Evolutionary conservation across 2,797 vertebrate genomes (phyloP), one percentile per base, ranked within the genome.

Genomic region (Falco berigora): DNA sequence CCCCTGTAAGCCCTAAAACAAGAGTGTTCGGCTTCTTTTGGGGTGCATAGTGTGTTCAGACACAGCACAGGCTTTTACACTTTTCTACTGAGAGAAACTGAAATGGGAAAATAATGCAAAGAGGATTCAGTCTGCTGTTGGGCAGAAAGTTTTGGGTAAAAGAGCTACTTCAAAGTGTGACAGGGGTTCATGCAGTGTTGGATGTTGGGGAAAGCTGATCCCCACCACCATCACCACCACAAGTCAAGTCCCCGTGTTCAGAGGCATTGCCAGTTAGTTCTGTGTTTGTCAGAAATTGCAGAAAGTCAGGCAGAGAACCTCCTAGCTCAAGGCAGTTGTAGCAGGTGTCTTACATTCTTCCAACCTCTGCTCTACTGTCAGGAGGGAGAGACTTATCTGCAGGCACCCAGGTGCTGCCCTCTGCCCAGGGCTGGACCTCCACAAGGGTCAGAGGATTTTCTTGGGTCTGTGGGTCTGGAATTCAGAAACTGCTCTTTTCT

Each of bases 391-490:
- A 75, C 14, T 67, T 77, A 34, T 4, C 38, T 38, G 32, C 55
- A 36, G 49, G 34, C 72, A 83, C 36, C 17, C 27, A 8, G 2
- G 2, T 68, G 40, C 69, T 91, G 46, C 46, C 85, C 38, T 24
- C 38, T 2, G 14, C n/a, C 24, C 0, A 0, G 15, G 19, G 12
- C 4, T 47, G 12, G 55, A 24, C 42, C 50, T 86, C 68, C 14
- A 10, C 44, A 12, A 0, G 9, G 25, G 23, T 40, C 21, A 16
- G 30, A 38, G 32, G 36, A 21, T 88, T 83, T 92, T 88, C 63
- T 76, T 80, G 63, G 8, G 28, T 69, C 28, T 82, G 18, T 64
- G 67, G 21, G 11, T 82, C 44, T 88, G 47, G 56, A 83, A 86
- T 90, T 83, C 8, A 5, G 78, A 52, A 85, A 47, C 10, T 49